Conservation (phyloP, 2,888 invertebrate genomes). For the Lordiphosa andalusiaca region DNA sequence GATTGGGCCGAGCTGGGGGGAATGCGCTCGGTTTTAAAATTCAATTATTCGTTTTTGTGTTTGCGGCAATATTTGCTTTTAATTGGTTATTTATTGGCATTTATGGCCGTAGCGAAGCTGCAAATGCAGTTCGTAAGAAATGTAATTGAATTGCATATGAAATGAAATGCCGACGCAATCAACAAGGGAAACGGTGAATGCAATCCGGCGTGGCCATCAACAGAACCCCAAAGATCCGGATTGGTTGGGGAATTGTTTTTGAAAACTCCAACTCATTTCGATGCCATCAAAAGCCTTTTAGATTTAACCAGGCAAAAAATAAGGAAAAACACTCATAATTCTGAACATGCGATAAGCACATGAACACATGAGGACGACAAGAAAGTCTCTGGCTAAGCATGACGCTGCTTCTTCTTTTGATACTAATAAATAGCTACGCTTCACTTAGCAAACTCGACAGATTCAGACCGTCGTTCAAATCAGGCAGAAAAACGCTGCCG, state of each 20-base stretch:
- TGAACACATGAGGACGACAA: conserved; percentile 15
- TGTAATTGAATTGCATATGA: conserved; percentile 9
- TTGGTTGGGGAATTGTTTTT: not conserved
- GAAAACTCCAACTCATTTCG: conserved; percentile 11
- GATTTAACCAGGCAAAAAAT: not conserved
- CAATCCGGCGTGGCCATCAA: too few relatives aligned
- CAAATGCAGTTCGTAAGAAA: conserved; percentile 27
- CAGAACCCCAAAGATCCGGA: not conserved
- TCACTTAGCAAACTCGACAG: conserved; percentile 52
- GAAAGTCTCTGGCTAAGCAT: conserved; percentile 33
- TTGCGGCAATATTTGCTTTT: conserved; percentile 46
- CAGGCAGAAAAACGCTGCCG: conserved; percentile 70
- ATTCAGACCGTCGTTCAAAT: conserved; percentile 50
- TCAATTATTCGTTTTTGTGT: conserved; percentile 43
- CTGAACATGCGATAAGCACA: conserved; percentile 54
- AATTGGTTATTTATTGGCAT: conserved; percentile 63
- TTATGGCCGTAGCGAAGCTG: conserved; percentile 20
- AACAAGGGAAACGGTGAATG: too few relatives aligned
- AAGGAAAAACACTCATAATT: conserved; percentile 55
- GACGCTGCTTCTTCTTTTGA: conserved; percentile 43
- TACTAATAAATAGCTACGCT: conserved; percentile 70
- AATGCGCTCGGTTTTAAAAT: conserved; percentile 41
- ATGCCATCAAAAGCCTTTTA: conserved; percentile 8
- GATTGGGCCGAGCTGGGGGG: conserved; percentile 31
- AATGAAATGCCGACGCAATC: not conserved